Conservation (phyloP, 2,113 vertebrate genomes). For the Planiliza haematocheilus region DNA sequence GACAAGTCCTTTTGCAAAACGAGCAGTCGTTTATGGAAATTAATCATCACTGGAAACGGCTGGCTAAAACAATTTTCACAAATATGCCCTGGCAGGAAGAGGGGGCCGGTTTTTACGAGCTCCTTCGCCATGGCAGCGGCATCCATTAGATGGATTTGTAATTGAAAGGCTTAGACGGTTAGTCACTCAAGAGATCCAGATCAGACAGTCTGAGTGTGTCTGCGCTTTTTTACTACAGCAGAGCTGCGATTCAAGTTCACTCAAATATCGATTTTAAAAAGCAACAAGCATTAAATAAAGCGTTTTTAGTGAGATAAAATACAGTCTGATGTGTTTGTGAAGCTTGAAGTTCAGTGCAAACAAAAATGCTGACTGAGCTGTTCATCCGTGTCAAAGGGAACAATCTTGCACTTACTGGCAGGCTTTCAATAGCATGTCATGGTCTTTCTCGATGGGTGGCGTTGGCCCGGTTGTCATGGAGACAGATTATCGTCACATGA, state of each 20-base stretch:
- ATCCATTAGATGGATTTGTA: neutral
- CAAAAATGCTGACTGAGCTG: neutral
- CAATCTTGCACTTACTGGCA: neutral
- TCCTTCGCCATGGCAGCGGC: neutral
- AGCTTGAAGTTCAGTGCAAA: too few species aligned
- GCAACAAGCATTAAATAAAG: too few species aligned
- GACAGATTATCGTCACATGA: neutral
- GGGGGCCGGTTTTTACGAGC: neutral
- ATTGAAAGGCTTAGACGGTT: neutral
- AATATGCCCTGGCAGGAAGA: neutral
- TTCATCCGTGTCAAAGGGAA: neutral
- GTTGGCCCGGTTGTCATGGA: neutral
- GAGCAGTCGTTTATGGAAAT: neutral
- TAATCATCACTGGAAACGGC: slow-evolving; percentile 1
- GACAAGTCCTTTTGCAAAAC: neutral
- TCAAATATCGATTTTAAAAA: neutral
- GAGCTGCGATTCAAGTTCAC: too few species aligned
- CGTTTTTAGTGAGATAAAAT: too few species aligned
- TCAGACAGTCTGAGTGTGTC: too few species aligned
- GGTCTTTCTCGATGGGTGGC: neutral
- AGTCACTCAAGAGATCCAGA: neutral
- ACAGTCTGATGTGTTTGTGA: too few species aligned
- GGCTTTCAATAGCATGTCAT: too few species aligned
- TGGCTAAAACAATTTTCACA: neutral
- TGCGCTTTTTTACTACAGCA: too few species aligned